These are phyloP conservation scores for Tokudaia tokunoshimensis DNA, from an alignment of 2,797 vertebrate genomes.

Conservation along the genomic window DNA sequence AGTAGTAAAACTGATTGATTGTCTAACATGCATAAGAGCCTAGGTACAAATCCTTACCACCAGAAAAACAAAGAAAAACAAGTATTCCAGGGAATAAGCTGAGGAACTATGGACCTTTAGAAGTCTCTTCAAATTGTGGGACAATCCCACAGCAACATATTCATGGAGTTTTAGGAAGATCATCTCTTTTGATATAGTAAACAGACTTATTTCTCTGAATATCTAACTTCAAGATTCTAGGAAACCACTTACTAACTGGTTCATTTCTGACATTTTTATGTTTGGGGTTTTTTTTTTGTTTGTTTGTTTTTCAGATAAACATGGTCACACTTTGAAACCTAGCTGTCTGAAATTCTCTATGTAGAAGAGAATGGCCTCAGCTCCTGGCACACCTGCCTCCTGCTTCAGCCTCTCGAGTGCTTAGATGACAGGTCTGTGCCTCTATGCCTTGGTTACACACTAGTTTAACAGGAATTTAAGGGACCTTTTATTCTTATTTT, in stretches of 20 bases:
- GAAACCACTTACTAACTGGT: neutral
- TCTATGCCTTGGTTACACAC: neutral
- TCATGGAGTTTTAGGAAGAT: neutral
- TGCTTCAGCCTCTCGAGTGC: neutral
- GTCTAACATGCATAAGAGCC: neutral
- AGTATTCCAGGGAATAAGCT: neutral
- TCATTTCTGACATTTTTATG: neutral
- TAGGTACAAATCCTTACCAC: neutral
- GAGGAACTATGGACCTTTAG: neutral
- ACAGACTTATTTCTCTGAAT: neutral
- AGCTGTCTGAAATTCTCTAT: neutral
- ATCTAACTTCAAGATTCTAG: slow-evolving; percentile 7
- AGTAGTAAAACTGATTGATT: neutral
- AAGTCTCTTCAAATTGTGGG: neutral
- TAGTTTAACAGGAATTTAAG: slow-evolving; percentile 37
- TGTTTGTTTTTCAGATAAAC: neutral
- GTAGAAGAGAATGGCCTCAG: neutral
- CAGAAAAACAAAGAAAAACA: neutral
- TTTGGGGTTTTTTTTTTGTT: too few relatives aligned
- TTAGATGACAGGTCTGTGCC: neutral
- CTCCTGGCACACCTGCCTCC: neutral
- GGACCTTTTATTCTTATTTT: slow-evolving; percentile 10
- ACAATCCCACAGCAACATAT: neutral
- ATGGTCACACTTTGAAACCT: neutral
- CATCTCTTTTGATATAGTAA: neutral